Conservation (phyloP, 2,797 vertebrate species). For the Danio albolineatus region DNA sequence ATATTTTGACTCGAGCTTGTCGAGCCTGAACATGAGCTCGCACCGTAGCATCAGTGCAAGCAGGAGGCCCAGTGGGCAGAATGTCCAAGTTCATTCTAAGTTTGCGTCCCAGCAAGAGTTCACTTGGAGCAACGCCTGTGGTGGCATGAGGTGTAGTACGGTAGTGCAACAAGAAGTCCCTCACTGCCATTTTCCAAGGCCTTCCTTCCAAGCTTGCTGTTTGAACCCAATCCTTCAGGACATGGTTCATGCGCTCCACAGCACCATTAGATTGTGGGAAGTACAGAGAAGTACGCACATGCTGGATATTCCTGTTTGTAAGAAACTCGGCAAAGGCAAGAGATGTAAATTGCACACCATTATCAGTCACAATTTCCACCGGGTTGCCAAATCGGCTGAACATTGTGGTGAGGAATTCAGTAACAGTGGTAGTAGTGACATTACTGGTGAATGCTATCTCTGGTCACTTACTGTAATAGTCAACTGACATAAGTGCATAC, state of each 20-base stretch:
- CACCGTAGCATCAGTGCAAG: conserved; percentile 1
- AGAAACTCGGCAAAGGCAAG: conserved; percentile 22
- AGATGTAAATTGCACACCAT: conserved; percentile 6
- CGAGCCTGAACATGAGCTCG: background rate
- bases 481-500: too few relatives aligned
- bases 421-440: background rate
- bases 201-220: too few relatives aligned
- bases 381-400: conserved; percentile 15
- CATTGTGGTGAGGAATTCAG: background rate
- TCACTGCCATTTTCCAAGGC: too few relatives aligned
- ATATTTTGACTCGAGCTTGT: background rate
- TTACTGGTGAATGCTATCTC: too few relatives aligned
- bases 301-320: background rate
- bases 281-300: background rate
- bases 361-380: conserved; percentile 9
- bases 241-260: background rate
- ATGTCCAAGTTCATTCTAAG: background rate
- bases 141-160: too few relatives aligned
- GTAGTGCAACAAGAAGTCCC: too few relatives aligned
- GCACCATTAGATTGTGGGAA: background rate
- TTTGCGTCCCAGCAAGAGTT: background rate
- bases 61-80: background rate
- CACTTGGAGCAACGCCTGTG: too few relatives aligned
- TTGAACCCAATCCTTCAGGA: too few relatives aligned
- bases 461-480: too few relatives aligned